A percentile compares a stretch with the other conserved stretches of the same genome.
Conservation (phyloP, 92 coral and sea anemone species). For the Porites cylindrica region DNA sequence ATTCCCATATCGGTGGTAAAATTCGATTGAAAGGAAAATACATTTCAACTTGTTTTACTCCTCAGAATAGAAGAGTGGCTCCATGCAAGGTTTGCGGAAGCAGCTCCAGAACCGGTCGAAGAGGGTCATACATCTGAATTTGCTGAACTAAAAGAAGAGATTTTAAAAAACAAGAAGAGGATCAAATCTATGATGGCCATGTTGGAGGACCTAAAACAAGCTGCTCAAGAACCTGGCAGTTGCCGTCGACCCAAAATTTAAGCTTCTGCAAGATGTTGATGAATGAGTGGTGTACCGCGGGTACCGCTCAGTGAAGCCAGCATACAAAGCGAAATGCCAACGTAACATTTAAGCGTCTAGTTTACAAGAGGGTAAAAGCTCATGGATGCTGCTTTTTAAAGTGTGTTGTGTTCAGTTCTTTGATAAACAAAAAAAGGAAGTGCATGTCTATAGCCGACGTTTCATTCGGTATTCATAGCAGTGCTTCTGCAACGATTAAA, state of each 20-base stretch:
- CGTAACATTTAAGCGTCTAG: not conserved
- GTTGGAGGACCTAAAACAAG: constrained; percentile 43
- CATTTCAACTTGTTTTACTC: not conserved
- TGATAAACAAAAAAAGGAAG: not conserved
- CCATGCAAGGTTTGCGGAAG: constrained; percentile 14
- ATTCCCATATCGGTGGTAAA: too few relatives aligned
- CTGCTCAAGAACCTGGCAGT: constrained; percentile 18
- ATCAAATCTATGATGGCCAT: constrained; percentile 40
- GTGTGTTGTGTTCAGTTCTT: constrained; percentile 1
- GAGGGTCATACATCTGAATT: constrained; percentile 16
- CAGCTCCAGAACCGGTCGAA: constrained; percentile 17
- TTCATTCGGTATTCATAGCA: not conserved
- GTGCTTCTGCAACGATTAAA: not conserved
- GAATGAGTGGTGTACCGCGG: not conserved
- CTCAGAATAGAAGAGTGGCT: constrained; percentile 28
- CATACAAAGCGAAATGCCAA: not conserved
- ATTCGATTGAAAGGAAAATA: not conserved
- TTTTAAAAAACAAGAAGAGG: constrained; percentile 39
- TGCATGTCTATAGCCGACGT: not conserved
- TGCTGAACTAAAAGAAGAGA: constrained; percentile 12
- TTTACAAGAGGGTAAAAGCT: not conserved
- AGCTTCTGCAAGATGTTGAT: not conserved
- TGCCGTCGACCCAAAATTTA: constrained; percentile 29
- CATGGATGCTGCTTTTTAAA: not conserved
- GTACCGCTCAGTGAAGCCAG: not conserved